Conservation (phyloP, 2,888 invertebrate genomes). For the Mayetiola destructor region DNA sequence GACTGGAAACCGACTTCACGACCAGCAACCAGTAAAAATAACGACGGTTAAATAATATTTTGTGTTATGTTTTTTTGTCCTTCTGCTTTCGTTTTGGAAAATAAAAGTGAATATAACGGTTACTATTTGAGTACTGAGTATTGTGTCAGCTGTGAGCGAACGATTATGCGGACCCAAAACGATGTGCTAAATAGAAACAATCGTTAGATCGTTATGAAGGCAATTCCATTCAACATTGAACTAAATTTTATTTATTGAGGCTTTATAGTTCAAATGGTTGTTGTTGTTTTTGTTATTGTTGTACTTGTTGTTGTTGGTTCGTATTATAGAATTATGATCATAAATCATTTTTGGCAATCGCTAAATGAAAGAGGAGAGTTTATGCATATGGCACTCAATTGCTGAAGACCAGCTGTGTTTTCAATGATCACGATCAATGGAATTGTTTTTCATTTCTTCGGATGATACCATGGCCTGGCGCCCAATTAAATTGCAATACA, state of each 20-base stretch:
- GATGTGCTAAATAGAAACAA: not conserved
- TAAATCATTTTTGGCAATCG: slow-evolving; percentile 4
- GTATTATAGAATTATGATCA: not conserved
- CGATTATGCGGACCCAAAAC: not conserved
- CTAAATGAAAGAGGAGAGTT: not conserved
- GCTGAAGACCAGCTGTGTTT: not conserved
- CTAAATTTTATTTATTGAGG: no score
- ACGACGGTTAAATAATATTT: no score
- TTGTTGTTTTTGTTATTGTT: no score
- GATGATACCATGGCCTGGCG: not conserved
- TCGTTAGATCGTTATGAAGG: not conserved
- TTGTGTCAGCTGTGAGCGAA: not conserved
- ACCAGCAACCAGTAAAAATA: no score
- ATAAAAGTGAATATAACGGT: slow-evolving; percentile 2
- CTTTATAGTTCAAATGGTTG: no score
- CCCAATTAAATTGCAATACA: not conserved
- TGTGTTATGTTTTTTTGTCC: no score
- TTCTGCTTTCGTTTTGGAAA: no score
- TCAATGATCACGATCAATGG: not conserved
- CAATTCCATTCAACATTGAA: not conserved
- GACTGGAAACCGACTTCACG: no score
- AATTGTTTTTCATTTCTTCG: not conserved
- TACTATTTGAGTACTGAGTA: not conserved
- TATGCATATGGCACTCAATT: not conserved
- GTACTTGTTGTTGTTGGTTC: not conserved